These are phyloP conservation scores for Ecdyonurus torrentis DNA, from an alignment of 2,888 invertebrate genomes.

Conservation along the genomic window DNA sequence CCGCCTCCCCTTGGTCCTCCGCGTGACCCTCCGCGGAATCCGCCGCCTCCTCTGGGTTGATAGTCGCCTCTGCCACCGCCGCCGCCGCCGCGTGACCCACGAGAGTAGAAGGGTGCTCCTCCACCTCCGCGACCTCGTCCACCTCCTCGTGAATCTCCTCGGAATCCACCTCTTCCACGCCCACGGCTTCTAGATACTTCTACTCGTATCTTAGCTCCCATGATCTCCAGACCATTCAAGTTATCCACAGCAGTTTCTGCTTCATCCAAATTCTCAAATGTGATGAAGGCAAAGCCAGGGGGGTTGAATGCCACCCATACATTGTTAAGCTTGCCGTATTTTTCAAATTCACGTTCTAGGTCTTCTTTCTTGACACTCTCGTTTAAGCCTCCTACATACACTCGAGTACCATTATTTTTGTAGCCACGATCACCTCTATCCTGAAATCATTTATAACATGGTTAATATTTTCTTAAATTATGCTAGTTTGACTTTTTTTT, in stretches of 20 bases:
- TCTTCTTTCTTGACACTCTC: conserved; percentile 85
- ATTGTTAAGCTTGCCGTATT: conserved; percentile 80
- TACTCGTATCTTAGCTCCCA: conserved; percentile 74
- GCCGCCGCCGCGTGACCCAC: conserved; percentile 17
- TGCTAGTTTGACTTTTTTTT: neutral
- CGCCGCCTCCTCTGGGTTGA: conserved; percentile 20
- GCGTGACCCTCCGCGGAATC: conserved; percentile 16
- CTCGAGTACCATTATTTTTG: conserved; percentile 48
- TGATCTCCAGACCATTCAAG: conserved; percentile 72
- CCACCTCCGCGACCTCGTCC: conserved; percentile 37
- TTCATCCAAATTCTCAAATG: conserved; percentile 75
- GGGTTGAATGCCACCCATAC: conserved; percentile 91
- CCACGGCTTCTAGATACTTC: conserved; percentile 73
- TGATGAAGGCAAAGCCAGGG: conserved; percentile 87
- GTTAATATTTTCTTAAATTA: no score
- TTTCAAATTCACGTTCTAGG: conserved; percentile 76
- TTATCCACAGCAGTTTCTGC: conserved; percentile 79
- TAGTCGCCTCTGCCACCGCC: conserved; percentile 23
- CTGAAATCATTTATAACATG: neutral
- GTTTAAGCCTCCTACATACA: conserved; percentile 78
- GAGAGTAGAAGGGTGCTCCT: conserved; percentile 16
- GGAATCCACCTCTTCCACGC: conserved; percentile 46
- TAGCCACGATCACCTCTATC: neutral
- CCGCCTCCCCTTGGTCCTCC: conserved; percentile 17
- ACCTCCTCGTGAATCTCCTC: conserved; percentile 38